Base-by-base conservation (phyloP, 2,888 invertebrate species). In the Geophilus truncorum region DNA sequence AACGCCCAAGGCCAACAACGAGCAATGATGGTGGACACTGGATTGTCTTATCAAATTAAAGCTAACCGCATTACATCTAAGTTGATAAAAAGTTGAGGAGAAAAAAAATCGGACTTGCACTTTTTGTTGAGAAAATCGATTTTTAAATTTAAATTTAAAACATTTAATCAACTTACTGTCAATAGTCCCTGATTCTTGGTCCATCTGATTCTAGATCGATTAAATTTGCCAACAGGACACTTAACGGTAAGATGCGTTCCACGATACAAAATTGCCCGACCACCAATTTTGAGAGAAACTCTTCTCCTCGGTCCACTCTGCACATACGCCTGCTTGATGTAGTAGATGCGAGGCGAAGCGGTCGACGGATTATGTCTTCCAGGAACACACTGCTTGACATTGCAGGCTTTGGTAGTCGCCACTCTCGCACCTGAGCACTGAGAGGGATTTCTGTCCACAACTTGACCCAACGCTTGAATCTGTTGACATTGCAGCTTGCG, bases 221-320 rank as follows among this genome's bases (percentile, higher is more conserved):
- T 89, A 83, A 89, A 90, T 83, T 93, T 92, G 86, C 94, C 94
- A 25, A 95, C 94, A 0, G 97, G 97, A 86, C 97, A 97, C 86
- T 96, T 94, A 84, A 97, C 94, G 88, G 96, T 96, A 81, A 97
- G 92, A 85, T 94, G 93, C 0, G 96, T 95, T 9, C 96, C 97
- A 84, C 93, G 92, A 89, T 94, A 96, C 77, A 97, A 92, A 0
- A 93, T 93, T 0, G 96, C 97, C 0, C 92, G 92, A 0, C 96
- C 97, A 0, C 96, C 97, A 0, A 97, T 93, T 87, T 94, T 95
- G 0, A 97, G 89, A 0, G 93, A 92, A 15, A 95, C 91, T 88
- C 93, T 93, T 82, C 92, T 92, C 87, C 93, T 93, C 0, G 93
- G 92, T 85, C 94, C 93, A 83, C 93, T 92, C 85, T 96, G 96